Conservation (phyloP, 1,140 invertebrate genomes). For the Cotesia glomerata region DNA sequence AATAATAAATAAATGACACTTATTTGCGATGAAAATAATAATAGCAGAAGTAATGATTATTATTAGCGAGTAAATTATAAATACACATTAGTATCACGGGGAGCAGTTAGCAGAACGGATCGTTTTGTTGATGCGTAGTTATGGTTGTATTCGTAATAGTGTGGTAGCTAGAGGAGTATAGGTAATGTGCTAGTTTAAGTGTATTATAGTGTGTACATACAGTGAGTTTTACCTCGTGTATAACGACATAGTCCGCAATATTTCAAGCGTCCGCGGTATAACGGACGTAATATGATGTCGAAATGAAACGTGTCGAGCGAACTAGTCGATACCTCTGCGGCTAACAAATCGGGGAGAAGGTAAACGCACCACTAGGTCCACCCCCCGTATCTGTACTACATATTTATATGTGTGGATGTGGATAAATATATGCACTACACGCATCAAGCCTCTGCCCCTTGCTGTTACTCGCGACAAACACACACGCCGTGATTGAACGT, state of each 20-base stretch:
- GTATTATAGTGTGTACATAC: not conserved
- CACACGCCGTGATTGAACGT: slow-evolving; percentile 12
- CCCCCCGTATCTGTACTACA: not conserved
- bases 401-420: not conserved
- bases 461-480: not conserved
- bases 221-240: not conserved
- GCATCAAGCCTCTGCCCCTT: too few relatives aligned
- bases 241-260: slow-evolving; percentile 24
- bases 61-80: not conserved
- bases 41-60: too few relatives aligned
- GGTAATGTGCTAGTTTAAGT: not conserved
- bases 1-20: too few relatives aligned
- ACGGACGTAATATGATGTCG: slow-evolving; percentile 26
- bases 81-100: not conserved
- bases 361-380: not conserved
- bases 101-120: slow-evolving; percentile 1
- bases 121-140: not conserved
- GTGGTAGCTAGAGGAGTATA: too few relatives aligned
- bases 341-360: slow-evolving; percentile 6
- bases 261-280: slow-evolving; percentile 19
- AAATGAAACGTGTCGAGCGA: slow-evolving; percentile 23
- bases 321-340: slow-evolving; percentile 24
- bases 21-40: too few relatives aligned
- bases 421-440: not conserved
- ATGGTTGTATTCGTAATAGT: too few relatives aligned